Evolutionary conservation across 2,113 vertebrate genomes (phyloP), one percentile per base, ranked within the genome.

Genomic region (Nycticebus coucang): DNA sequence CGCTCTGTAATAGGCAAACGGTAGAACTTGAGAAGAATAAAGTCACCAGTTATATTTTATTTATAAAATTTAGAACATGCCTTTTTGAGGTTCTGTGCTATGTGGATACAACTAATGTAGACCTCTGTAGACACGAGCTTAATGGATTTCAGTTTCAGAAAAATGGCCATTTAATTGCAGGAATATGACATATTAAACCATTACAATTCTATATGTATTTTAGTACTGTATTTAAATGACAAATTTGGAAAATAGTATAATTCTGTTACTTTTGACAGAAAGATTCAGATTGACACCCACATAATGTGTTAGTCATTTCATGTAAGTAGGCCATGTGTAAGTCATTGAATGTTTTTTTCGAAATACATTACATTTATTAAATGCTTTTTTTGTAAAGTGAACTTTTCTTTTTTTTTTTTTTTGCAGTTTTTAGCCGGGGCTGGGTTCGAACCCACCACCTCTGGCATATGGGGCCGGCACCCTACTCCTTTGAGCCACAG

Each of bases 161-260:
- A 84, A 88, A 89, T 80, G 5, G 10, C 28, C 89, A n/a, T 55
- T 71, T 87, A 59, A 80, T 86, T 87, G 93, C 37, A 81, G 80
- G 22, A 75, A 53, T 89, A 50, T 79, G 6, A 95, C 92, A 90
- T 89, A 30, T 55, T 37, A 78, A 82, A 92, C 55, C 55, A 79
- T 87, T 87, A 69, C 90, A 14, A 55, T 81, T 83, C 55, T 91
- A 18, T 81, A 6, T 85, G 28, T 45, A 55, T 91, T 93, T 96
- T 83, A 79, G 28, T 75, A 45, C 3, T 64, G 1, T 55, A 87
- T 68, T 78, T 95, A 68, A 78, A 79, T 88, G 83, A 53, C 0
- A 84, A 60, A 81, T 92, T 93, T 92, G 13, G 68, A 81, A 94
- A 96, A 55, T 68, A 71, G 11, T 11, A 59, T 87, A 87, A 79